Base-by-base conservation (phyloP, 1,140 invertebrate species). In the Hypothenemus hampei region DNA sequence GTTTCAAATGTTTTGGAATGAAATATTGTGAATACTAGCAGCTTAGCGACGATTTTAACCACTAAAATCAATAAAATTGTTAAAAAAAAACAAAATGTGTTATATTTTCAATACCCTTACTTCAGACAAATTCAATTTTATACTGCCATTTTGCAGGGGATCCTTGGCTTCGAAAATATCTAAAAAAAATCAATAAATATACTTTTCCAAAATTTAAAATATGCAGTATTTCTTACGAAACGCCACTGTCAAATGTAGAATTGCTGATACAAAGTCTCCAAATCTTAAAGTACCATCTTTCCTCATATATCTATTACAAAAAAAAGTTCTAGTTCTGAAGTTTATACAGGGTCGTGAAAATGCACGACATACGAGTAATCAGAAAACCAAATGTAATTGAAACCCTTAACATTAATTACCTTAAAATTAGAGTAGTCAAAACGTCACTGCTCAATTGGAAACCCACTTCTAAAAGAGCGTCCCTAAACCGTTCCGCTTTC, bases 241-340 rank as follows among this genome's bases (percentile, higher is more conserved):
- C 22, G 91, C 87, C 49, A 90, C 82, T 52, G 87, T 90, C 22
- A 96, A 75, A 67, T 93, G 90, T 57, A 95, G 77, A 67, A 95
- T 87, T 24, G 89, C 87, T 4, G 87, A 89, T 0, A 94, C 91
- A 69, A 93, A 95, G 71, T 96, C 91, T 13, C 91, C 91, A 67
- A 95, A 92, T 63, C 91, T 75, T n/a, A 95, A 74, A 29, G 91
- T 93, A 36, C 91, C 91, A 70, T 96, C 91, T 72, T 93, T 94
- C 52, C 91, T 81, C 86, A 94, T 94, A 63, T 93, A 93, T 31
- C 50, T 53, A 36, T 22, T 43, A 43, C 8, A 16, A 15, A 29
- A n/a, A n/a, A n/a, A n/a, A n/a, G n/a, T n/a, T n/a, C n/a, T n/a
- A n/a, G n/a, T n/a, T n/a, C n/a, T n/a, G n/a, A n/a, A n/a, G n/a